Base-by-base conservation (phyloP, 2,888 invertebrate genomes). In the Julus scanicus region DNA sequence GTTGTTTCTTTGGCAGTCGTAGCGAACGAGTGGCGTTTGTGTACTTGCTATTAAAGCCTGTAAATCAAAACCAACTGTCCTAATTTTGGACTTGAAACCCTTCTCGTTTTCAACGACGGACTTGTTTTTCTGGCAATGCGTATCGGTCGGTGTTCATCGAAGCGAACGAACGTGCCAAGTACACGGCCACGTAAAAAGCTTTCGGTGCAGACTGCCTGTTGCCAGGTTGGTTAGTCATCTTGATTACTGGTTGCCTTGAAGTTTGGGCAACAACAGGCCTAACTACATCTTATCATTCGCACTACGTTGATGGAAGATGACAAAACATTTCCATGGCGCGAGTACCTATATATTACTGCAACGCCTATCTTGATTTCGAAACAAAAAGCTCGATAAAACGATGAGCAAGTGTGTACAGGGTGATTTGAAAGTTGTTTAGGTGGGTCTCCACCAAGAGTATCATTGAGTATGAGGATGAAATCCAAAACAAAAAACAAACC, bases 221-320 rank as follows among this genome's bases (percentile, higher is more conserved):
- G 63, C 63, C 63, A 63, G 63, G 63, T 63, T 63, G 63, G 63
- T 63, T 63, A 63, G 63, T 63, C 63, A 63, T 63, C 63, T 63
- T 63, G 63, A 63, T 63, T 63, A 17, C 20, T 63, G 63, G n/a
- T 49, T 20, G 63, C 63, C 63, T 63, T 63, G 63, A 63, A 63
- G 63, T 63, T 63, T 63, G 63, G 53, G 63, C 63, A 63, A 63
- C 63, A n/a, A 20, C 63, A 63, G 63, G 63, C 63, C 63, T 63
- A 63, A 63, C 63, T 13, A 5, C 20, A 63, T 63, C 63, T 63
- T 20, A 8, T 63, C 63, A 20, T 63, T 63, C 63, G 63, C 63
- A 63, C 63, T 20, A 20, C 63, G 63, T 20, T 8, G 2, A 63
- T 63, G 63, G 63, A 20, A 63, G 63, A 63, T 63, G 63, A 20